Evolutionary conservation across 2,888 invertebrate genomes (phyloP), one percentile per base, ranked within the genome.

Genomic region (Parasteatoda lunata): DNA sequence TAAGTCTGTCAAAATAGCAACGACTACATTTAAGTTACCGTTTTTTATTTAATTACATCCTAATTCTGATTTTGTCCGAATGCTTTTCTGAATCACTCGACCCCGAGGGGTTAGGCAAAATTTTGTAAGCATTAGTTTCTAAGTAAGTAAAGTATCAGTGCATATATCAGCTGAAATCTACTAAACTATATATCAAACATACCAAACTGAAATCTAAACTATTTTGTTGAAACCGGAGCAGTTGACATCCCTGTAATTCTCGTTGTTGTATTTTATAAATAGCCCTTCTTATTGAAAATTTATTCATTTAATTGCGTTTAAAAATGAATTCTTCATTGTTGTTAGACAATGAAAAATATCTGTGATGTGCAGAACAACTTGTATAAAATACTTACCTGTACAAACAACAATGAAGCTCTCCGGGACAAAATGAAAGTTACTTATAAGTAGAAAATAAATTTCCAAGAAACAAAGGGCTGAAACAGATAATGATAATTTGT

Each of bases 341-440:
- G 30, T 30, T 30, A 30, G 30, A 30, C 30, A 30, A 47, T n/a
- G 11, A 51, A 9, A 59, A 30, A 30, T 59, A 54, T 11, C 52
- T 15, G 8, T 54, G 15, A 45, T 2, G n/a, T 48, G 9, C 6
- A 49, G 30, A 30, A 30, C 30, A 30, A 30, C 30, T 30, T 30
- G 30, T 30, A 30, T 2, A 51, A 51, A 30, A 15, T 6, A n/a
- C 78, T 54, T 70, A 88, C 88, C 88, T 88, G 99, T 93, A 91
- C 98, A 96, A 47, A 99, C 98, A 89, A 99, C 97, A 5, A 98
- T 98, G 82, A 99, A 96, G 92, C 98, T 98, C 92, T 99, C 99
- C 0, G 99, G 99, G 54, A 99, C 93, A 92, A 97, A 99, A 90
- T 98, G 97, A 91, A 99, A 97, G 90, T 97, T 97, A 13, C 97